Base-by-base conservation (phyloP, 2,113 vertebrate genomes). In the Natator depressus region DNA sequence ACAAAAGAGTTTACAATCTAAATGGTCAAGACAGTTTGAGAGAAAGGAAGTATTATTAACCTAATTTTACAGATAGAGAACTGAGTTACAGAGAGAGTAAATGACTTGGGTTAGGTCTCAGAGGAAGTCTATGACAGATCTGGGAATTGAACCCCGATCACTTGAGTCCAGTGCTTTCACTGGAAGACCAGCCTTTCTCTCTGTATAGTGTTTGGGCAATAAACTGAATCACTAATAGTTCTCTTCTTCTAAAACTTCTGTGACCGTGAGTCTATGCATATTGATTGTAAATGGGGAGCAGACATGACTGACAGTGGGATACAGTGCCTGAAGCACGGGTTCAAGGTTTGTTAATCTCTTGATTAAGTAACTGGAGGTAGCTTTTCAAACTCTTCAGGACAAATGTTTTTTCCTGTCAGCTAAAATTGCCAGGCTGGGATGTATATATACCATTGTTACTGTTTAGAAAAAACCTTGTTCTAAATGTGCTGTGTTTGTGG, bases 161-260 rank as follows among this genome's bases (percentile, higher is more conserved):
- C 19, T 4, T 5, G 42, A 59, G 57, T 81, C 47, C 85, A 8
- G 12, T 29, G 25, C 89, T 65, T 69, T 80, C n/a, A 31, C 49
- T 91, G 38, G n/a, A 54, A 83, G 8, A 22, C 50, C 31, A 76
- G n/a, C 22, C 49, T 3, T 19, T 72, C 16, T 24, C 35, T 87
- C 65, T 89, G 50, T n/a, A 84, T 91, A 27, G 57, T 82, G 92
- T 51, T 47, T 76, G 38, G 51, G 22, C 22, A 88, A 38, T 55
- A 11, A 42, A 54, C 51, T 55, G 1, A 62, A 83, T 16, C 91
- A 29, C 47, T 89, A 75, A 55, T 4, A 86, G 47, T 27, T 8
- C 3, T 0, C 85, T 13, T 69, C 49, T 47, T 29, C 12, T 22
- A 76, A 65, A 38, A 78, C 79, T 80, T 85, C 57, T 85, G 35